Evolutionary conservation across 2,113 vertebrate genomes (phyloP), one percentile per base, ranked within the genome.

Genomic region (Lathamus discolor): DNA sequence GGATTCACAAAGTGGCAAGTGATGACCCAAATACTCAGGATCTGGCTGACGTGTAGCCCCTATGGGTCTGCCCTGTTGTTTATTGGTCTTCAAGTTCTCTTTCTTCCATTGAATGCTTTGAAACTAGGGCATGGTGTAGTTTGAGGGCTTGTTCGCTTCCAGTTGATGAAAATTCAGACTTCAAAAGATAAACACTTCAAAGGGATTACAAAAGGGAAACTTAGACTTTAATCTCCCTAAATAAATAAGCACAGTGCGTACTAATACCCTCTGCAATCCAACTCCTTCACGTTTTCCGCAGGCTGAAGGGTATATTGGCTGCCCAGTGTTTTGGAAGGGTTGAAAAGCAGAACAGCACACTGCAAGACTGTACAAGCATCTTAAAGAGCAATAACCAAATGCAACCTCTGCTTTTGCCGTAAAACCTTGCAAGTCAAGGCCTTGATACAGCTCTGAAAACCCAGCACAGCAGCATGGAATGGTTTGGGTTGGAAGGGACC

Each of bases 181-280:
- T 96, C 96, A 96, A 97, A 97, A 95, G 95, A 95, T 92, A 96
- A 97, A 93, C 17, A 94, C 90, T 95, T 96, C 96, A 96, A 96
- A 97, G 90, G 66, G 66, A 93, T 92, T 93, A 96, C 80, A 82
- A 90, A 94, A 96, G 80, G 52, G 83, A 70, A 90, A 84, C 43
- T 84, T 75, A n/a, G 86, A 92, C 95, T 97, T 96, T 94, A 96
- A 96, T 96, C 95, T 97, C 83, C 24, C 83, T 97, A 92, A 95
- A 93, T 92, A 96, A 96, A 96, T 93, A 95, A 93, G 80, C 69
- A 55, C 46, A n/a, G 86, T 11, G 59, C 12, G 1, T 57, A 69
- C 72, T 75, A 68, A 92, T 9, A 12, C 61, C 76, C 86, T 88
- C 73, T 84, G 73, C 77, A 64, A 83, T 68, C 72, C 7, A 80